Conservation (phyloP, 2,888 invertebrate genomes). For the Eubasilissa splendida region DNA sequence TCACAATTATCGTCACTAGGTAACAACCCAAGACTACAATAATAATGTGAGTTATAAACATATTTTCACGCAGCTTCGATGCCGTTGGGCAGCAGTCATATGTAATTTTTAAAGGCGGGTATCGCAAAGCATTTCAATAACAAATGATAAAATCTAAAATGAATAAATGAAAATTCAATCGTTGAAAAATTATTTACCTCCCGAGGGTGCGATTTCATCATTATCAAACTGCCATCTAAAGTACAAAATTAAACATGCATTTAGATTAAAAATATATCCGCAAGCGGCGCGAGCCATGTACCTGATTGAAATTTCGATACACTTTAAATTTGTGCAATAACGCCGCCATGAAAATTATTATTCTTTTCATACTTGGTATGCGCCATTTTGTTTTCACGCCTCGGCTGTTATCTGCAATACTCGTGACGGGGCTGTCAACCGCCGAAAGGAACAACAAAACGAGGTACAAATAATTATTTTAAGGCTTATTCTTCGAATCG, state of each 20-base stretch:
- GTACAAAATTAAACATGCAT: slow-evolving; percentile 29
- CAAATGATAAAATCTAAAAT: slow-evolving; percentile 4
- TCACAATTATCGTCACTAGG: too few relatives aligned
- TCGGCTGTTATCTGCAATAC: slow-evolving; percentile 12
- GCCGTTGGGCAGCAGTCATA: too few relatives aligned
- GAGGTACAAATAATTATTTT: too few relatives aligned
- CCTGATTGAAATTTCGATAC: slow-evolving; percentile 43
- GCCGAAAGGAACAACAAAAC: not conserved
- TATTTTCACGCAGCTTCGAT: too few relatives aligned
- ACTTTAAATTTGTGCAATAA: slow-evolving; percentile 39
- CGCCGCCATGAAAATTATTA: slow-evolving; percentile 34
- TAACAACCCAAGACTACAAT: too few relatives aligned
- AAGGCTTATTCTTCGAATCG: too few relatives aligned
- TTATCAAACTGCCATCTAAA: slow-evolving; percentile 15
- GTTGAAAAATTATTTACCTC: not conserved
- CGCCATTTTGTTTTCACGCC: slow-evolving; percentile 35
- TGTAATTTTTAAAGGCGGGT: too few relatives aligned
- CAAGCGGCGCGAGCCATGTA: not conserved
- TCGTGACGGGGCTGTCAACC: not conserved
- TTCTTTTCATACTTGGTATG: slow-evolving; percentile 27
- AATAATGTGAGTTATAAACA: too few relatives aligned
- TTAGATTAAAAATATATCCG: slow-evolving; percentile 21
- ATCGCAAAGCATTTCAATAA: not conserved
- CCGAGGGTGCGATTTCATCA: not conserved
- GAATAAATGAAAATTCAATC: slow-evolving; percentile 1